These are phyloP conservation scores for Egretta garzetta DNA, from an alignment of 2,113 vertebrate genomes.

Conservation along the genomic window DNA sequence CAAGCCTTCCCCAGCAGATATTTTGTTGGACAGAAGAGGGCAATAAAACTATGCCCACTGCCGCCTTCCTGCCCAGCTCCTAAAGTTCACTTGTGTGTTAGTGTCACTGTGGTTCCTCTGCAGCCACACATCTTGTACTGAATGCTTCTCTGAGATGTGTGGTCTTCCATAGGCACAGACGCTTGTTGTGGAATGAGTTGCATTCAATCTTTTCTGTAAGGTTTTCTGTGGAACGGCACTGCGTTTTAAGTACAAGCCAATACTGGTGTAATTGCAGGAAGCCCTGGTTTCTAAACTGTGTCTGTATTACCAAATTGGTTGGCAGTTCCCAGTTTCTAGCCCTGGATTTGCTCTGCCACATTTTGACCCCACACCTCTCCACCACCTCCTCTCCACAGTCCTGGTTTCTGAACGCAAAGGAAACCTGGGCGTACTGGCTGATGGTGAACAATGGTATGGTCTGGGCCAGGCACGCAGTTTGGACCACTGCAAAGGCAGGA, in stretches of 20 bases:
- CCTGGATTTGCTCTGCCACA: background rate
- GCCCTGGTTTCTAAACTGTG: background rate
- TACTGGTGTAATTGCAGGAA: background rate
- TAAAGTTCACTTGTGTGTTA: background rate
- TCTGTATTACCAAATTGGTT: background rate
- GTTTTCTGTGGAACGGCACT: background rate
- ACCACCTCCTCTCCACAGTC: background rate
- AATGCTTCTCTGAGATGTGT: background rate
- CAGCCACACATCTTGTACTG: background rate
- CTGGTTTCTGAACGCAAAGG: background rate
- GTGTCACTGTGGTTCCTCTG: background rate
- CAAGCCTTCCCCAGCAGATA: background rate
- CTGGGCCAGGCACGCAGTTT: background rate
- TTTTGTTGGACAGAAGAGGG: background rate
- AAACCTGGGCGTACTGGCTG: background rate
- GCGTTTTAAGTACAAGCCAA: fast-evolving
- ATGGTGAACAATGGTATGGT: background rate
- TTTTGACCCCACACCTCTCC: background rate
- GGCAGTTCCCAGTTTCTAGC: background rate
- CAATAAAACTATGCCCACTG: background rate
- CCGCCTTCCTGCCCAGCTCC: background rate
- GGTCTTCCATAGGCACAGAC: background rate
- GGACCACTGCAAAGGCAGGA: background rate
- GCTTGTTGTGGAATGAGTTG: background rate
- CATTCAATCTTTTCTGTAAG: background rate